Conservation (phyloP, 2,113 vertebrate species). For the Craseonycteris thonglongyai region DNA sequence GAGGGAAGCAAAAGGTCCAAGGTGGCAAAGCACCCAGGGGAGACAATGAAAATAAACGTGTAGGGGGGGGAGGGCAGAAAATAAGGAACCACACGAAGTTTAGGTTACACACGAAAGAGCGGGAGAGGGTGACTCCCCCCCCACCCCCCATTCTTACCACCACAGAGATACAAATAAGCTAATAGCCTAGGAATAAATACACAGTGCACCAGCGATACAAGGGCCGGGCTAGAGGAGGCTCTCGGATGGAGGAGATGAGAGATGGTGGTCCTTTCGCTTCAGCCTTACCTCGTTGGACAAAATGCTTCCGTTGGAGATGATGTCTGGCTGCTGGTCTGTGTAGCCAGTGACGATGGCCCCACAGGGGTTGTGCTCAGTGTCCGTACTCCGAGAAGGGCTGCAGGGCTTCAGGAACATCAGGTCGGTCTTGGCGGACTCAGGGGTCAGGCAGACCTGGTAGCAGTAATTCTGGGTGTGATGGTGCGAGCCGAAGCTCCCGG, state of each 20-base stretch:
- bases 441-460: constrained; percentile 98
- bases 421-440: constrained; percentile 98
- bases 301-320: constrained; percentile 97
- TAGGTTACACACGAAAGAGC: constrained; percentile 13
- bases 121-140: background rate
- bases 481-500: constrained; percentile 90
- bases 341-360: constrained; percentile 93
- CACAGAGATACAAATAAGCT: constrained; percentile 34
- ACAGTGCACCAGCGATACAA: constrained; percentile 47
- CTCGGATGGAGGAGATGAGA: constrained; percentile 60
- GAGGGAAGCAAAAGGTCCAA: background rate
- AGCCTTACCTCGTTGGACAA: constrained; percentile 94
- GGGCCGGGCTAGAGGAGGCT: constrained; percentile 44
- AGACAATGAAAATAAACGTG: constrained; percentile 10
- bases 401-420: constrained; percentile 98
- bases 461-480: constrained; percentile 98
- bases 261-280: constrained; percentile 59
- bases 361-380: constrained; percentile 93
- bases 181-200: constrained; percentile 52
- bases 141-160: background rate
- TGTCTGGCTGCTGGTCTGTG: constrained; percentile 95
- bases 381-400: constrained; percentile 91
- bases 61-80: background rate
- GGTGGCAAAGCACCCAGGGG: background rate
- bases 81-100: background rate